Evolutionary conservation across 2,888 invertebrate genomes (phyloP), one percentile per base, ranked within the genome.

Genomic region (Aethes cnicana): DNA sequence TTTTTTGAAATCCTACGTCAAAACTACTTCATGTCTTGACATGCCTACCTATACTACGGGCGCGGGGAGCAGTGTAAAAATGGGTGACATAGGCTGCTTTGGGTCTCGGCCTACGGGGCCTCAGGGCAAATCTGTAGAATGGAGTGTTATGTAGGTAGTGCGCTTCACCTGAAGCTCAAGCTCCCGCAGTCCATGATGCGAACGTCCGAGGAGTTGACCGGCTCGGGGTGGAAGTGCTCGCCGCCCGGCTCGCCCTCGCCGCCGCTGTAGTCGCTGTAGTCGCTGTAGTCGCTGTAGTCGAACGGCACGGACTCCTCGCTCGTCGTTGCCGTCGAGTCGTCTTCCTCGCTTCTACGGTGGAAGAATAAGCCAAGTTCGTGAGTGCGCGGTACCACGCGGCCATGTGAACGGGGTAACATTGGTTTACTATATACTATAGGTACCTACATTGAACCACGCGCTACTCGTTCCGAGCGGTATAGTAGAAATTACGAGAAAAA

Each of bases 201-300:
- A 1, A 72, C 57, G 3, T 69, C 68, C 7, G 73, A 74, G 26
- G 64, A 71, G 48, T 83, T 78, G 26, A 83, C 74, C 0, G 76
- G n/a, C n/a, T n/a, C 72, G 0, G 77, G 84, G 49, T 86, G 84
- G 64, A 86, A 87, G 50, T 72, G 69, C 48, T 82, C 80, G 1
- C 74, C 74, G 17, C 78, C 78, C 49, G 84, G 84, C 47, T 67
- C 68, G 54, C 78, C 77, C 11, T 46, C 37, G n/a, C 56, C 58
- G 1, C 57, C 59, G 6, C n/a, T n/a, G n/a, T 85, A 84, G 48
- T 67, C 68, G 54, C 78, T 77, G 11, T 46, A 33, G n/a, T 57
- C 58, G 1, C 57, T 58, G 6, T 53, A 32, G 46, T 53, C 42
- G 36, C 61, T 57, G 25, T 37, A 32, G 8, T 46, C 44, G 26